phyloP scores from a whole-genome alignment of 2,888 invertebrate genomes.

The Amorpha juglandis region DNA sequence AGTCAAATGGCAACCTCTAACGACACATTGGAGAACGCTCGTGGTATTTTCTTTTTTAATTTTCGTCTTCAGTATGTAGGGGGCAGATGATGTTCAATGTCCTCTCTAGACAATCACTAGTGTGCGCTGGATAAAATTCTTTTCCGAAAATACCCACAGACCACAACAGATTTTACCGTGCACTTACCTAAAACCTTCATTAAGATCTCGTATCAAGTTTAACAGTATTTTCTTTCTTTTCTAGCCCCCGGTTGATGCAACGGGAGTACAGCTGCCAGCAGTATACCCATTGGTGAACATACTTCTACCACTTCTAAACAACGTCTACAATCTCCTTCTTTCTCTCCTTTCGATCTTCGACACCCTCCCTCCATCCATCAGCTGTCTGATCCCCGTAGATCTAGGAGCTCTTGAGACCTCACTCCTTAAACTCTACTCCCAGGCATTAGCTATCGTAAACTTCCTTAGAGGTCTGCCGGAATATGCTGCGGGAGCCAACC shows the following conservation, averaged over 20 bases:
- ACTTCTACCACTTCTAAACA: slow-evolving; percentile 72
- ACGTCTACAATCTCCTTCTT: slow-evolving; percentile 76
- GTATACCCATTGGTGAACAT: slow-evolving; percentile 78
- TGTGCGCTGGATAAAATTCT: too few species aligned
- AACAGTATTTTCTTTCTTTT: slow-evolving; percentile 35
- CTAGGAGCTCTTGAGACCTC: slow-evolving; percentile 74
- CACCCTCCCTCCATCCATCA: slow-evolving; percentile 70
- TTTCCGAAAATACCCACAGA: too few species aligned
- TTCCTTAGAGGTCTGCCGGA: slow-evolving; percentile 69
- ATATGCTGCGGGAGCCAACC: slow-evolving; percentile 71
- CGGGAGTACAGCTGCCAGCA: slow-evolving; percentile 69
- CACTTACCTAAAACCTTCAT: not conserved
- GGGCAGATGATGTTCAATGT: too few species aligned
- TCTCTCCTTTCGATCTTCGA: slow-evolving; percentile 77
- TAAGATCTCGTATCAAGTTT: not conserved
- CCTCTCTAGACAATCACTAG: too few species aligned
- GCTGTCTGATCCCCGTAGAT: slow-evolving; percentile 73
- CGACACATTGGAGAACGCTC: too few species aligned
- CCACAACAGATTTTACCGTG: too few species aligned
- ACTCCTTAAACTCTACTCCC: slow-evolving; percentile 71
- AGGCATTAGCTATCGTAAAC: slow-evolving; percentile 76
- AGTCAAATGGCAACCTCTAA: too few species aligned
- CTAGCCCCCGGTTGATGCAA: slow-evolving; percentile 67
- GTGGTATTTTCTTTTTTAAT: too few species aligned
- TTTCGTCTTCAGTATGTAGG: too few species aligned